Base-by-base conservation (phyloP, 2,797 vertebrate species). In the Eulemur mongoz region DNA sequence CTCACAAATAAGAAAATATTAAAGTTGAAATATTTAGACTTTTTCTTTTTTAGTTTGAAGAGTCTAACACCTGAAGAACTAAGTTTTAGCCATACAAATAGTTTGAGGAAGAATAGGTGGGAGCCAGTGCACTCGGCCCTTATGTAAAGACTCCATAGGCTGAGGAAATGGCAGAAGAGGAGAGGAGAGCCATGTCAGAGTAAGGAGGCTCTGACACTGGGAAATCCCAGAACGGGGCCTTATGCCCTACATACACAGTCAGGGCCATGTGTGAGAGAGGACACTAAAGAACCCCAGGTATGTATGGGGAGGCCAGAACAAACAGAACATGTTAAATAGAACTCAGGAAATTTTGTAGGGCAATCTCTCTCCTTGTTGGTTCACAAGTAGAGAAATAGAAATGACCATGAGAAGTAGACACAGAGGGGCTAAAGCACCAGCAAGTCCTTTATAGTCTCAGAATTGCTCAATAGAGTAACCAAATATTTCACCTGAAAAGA, bases 1-100 rank as follows among this genome's bases (percentile, higher is more conserved):
- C 6, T 69, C 6, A 63, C 7, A 52, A 92, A 83, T 30, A n/a
- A 32, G 6, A 23, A 87, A 69, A 78, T 25, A 81, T 76, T 83
- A 91, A 4, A 80, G 18, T 40, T 59, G 32, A 82, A 50, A 14
- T 80, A 10, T 32, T 8, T 5, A 43, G 43, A 57, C 4, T 23
- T 48, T 82, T 88, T n/a, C 78, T 30, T 92, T 78, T 54, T 54
- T 54, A 54, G 15, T 91, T 43, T 86, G 65, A 81, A 84, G 38
- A 83, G 1, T 83, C 17, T 43, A 73, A 85, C 5, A 81, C 25
- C 4, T 32, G 5, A 93, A 72, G 25, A 30, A 48, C 35, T 88
- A 59, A 73, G 38, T 7, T 63, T 57, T 57, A 63, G 2, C 12
- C 22, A 15, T 65, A 79, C 40, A 54, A 70, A 25, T 30, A 35